Base-by-base conservation (phyloP, 2,113 vertebrate genomes). In the Calyptomena viridis region DNA sequence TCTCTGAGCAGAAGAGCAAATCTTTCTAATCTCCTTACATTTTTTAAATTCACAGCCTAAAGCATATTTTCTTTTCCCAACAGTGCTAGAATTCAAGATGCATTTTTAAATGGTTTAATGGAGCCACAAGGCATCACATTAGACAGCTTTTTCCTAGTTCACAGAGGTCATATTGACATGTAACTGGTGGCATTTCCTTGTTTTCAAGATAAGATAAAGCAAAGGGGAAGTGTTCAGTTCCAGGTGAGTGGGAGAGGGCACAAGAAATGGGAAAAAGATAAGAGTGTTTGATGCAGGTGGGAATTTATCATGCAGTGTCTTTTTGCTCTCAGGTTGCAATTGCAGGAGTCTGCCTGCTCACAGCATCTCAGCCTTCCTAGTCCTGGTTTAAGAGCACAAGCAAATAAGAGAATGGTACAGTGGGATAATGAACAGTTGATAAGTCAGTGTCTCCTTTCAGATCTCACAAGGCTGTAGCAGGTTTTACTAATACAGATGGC, bases 91-190 rank as follows among this genome's bases (percentile, higher is more conserved):
- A 92, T 53, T 83, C 85, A 93, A 97, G 95, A 87, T 88, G 78
- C 92, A 90, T 80, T 96, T 97, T 96, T 96, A 84, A 73, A 78
- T 96, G 93, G 96, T 96, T 94, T 98, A 98, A 96, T 92, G 96
- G 96, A 97, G 89, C 93, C 95, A 89, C 82, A 94, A 97, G 86
- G 86, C 90, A 96, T 92, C 25, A 68, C 95, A 85, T 37, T 93
- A 96, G 89, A 89, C 96, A 97, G 95, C 86, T 87, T 97, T 89
- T 95, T 97, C 96, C 91, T 92, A 97, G 97, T 98, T 98, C 97
- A 97, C 98, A 97, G 87, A 96, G 98, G 98, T 98, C 97, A 98
- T 98, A 98, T 98, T 98, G 98, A 98, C 98, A 97, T 97, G 95
- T 93, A 97, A 90, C 97, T 97, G 81, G 31, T 97, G 97, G 98